A percentile compares a stretch with the other conserved stretches of the same genome.
phyloP scores from a whole-genome alignment of 1,140 invertebrate species.

The Brachionus rotundiformis region DNA sequence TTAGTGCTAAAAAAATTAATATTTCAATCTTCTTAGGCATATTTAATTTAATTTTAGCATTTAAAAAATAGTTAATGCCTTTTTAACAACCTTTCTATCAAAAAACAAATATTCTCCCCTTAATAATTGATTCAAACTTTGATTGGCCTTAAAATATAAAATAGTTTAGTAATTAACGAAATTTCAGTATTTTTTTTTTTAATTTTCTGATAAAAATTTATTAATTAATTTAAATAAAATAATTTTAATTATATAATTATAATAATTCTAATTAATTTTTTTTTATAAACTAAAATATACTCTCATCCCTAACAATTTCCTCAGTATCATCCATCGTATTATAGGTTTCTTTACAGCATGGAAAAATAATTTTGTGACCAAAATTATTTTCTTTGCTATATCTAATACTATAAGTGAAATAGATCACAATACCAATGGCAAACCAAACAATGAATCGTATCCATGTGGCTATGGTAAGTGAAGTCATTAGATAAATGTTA shows the following conservation, averaged over 20 bases:
- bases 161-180: too few relatives aligned
- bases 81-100: too few relatives aligned
- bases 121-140: too few relatives aligned
- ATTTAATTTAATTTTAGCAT: too few relatives aligned
- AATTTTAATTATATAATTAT: too few relatives aligned
- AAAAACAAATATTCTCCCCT: too few relatives aligned
- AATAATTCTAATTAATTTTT: not conserved
- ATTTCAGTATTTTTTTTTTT: too few relatives aligned
- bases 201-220: not conserved
- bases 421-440: conserved; percentile 56
- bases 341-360: not conserved
- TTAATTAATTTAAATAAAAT: not conserved
- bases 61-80: too few relatives aligned
- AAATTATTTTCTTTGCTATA: conserved; percentile 31
- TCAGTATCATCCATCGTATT: conserved; percentile 5
- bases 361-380: not conserved
- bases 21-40: too few relatives aligned
- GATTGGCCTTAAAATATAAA: too few relatives aligned
- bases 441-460: conserved; percentile 83
- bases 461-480: conserved; percentile 80
- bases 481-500: conserved; percentile 84
- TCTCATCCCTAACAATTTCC: conserved; percentile 17
- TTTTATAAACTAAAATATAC: not conserved
- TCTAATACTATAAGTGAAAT: conserved; percentile 33
- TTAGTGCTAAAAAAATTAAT: too few relatives aligned